A percentile compares a stretch with the other conserved stretches of the same genome.
Evolutionary conservation across 2,888 invertebrate species (phyloP).

Genomic region (Latrodectus hesperus): DNA sequence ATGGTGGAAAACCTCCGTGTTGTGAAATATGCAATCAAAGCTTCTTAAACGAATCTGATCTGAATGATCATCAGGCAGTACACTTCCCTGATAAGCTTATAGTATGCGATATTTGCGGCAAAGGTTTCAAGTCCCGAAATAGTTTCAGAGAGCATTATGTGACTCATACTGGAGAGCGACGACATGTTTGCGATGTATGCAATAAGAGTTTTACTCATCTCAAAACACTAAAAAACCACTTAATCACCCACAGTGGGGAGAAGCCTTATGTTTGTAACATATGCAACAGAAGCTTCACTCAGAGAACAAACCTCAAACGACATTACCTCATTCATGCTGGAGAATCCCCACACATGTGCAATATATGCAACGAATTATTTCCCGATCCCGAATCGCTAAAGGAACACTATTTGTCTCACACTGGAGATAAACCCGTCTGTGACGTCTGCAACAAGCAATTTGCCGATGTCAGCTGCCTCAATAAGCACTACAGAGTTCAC

Average conservation of each 20-base stretch:
- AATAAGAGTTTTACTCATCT: conserved; percentile 57
- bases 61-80: conserved; percentile 50
- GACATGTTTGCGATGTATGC: conserved; percentile 56
- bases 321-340: conserved; percentile 60
- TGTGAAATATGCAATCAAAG: conserved; percentile 64
- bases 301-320: conserved; percentile 60
- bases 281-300: conserved; percentile 50
- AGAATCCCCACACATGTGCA: conserved; percentile 54
- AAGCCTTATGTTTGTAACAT: conserved; percentile 59
- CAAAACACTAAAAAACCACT: conserved; percentile 49
- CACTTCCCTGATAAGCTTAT: conserved; percentile 57
- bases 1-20: conserved; percentile 56
- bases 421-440: conserved; percentile 59
- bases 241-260: conserved; percentile 49
- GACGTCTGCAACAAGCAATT: conserved; percentile 58
- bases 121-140: conserved; percentile 20
- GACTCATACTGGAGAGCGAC: conserved; percentile 46
- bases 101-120: conserved; percentile 61
- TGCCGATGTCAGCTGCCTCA: conserved; percentile 55
- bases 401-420: conserved; percentile 57
- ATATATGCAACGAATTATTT: conserved; percentile 62
- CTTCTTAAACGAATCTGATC: conserved; percentile 54
- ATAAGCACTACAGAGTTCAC: conserved; percentile 59
- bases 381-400: conserved; percentile 34
- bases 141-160: conserved; percentile 44